Evolutionary conservation across 1,140 invertebrate genomes (phyloP), one percentile per base, ranked within the genome.

Genomic region (Zaprionus ornatus): DNA sequence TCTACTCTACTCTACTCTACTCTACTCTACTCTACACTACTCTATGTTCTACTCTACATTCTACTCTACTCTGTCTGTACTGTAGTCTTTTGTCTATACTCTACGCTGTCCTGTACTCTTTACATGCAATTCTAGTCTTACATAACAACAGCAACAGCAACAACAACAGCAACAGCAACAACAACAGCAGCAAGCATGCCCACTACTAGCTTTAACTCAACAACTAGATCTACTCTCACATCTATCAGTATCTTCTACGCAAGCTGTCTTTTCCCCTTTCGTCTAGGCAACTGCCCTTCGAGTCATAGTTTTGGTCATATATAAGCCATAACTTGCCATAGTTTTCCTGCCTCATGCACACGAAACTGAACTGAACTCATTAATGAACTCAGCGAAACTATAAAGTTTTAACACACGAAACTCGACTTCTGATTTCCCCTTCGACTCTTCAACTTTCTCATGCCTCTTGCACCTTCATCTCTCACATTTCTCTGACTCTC

Each of bases 251-350:
- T 70, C 57, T 69, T 37, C 21, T 27, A 59, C 45, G 40, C 65
- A 45, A 21, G 9, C 25, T 48, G 40, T 71, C 66, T 74, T n/a
- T 70, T 17, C 65, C 62, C 19, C 64, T 19, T 74, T 66, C 74
- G 37, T 70, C 60, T 75, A 69, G 65, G 48, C 27, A 62, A 66
- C 56, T 72, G 12, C 74, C 13, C 50, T 57, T 70, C 68, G 80
- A 87, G 90, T 87, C 78, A 84, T 79, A 90, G 91, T 92, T 91
- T 86, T 91, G 87, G 80, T 88, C 79, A 77, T 77, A 73, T 45
- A 71, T 74, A 79, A 80, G 91, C 91, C 91, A 92, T 92, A 85
- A 92, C 91, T 92, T 92, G 91, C 91, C 91, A 92, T 92, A 92
- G 90, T 85, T 87, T 77, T 88, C 63, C 63, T 79, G 77, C 62